Evolutionary conservation across 2,888 invertebrate genomes (phyloP).

Genomic region (Bombylius discolor): DNA sequence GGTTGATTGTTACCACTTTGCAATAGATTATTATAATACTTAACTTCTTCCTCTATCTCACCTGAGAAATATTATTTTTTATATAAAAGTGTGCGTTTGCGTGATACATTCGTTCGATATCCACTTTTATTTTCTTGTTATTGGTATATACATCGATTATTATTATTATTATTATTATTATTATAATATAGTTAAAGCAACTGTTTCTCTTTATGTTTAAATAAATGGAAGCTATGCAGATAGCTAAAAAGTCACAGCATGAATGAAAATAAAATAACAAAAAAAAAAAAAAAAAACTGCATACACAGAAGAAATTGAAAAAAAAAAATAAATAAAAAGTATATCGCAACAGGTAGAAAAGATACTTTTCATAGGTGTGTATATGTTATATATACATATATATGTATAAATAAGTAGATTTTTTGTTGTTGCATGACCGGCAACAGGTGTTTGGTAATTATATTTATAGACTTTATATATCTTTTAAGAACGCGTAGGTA

Average conservation of each 20-base stretch:
- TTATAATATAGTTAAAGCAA: not conserved
- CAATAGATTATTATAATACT: too few relatives aligned
- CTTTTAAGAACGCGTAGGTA: not conserved
- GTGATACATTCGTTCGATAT: conserved; percentile 1
- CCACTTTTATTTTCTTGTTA: not conserved
- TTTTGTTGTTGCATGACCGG: conserved; percentile 1
- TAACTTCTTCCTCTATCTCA: not conserved
- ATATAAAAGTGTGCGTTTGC: conserved; percentile 5
- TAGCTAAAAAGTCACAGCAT: not conserved
- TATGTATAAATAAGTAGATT: not conserved
- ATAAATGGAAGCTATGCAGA: not conserved
- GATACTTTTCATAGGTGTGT: not conserved
- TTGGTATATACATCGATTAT: too few relatives aligned
- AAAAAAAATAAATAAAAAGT: too few relatives aligned
- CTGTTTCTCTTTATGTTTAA: not conserved
- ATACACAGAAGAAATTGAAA: not conserved
- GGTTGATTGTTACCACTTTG: too few relatives aligned
- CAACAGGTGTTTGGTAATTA: conserved; percentile 15
- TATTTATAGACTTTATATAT: conserved; percentile 11
- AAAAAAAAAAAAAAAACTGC: too few relatives aligned
- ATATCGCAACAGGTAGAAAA: conserved; percentile 8
- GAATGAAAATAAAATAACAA: not conserved
- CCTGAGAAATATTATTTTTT: not conserved
- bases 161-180: too few relatives aligned
- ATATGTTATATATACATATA: not conserved